Evolutionary conservation across 2,797 vertebrate species (phyloP), one percentile per base, ranked within the genome.

Genomic region (Lutjanus argentimaculatus): DNA sequence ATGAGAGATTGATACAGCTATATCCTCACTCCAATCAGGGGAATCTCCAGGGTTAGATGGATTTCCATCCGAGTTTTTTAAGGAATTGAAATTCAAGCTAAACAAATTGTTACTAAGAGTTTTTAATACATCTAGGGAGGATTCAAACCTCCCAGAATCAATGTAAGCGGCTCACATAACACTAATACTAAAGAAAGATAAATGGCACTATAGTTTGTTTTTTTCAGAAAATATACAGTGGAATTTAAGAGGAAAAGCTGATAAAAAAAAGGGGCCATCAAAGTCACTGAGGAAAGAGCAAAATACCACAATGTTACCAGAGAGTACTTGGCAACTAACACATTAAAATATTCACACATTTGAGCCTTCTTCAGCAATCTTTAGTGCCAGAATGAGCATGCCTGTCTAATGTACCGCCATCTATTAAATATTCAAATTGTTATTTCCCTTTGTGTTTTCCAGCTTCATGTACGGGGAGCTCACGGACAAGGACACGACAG

Each of bases 381-480:
- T 30, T 16, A 19, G 57, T 5, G 71, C 59, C 72, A 63, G 62
- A 79, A 71, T 2, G 17, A 61, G 82, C 53, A 25, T 22, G 75
- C 62, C 36, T 42, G 46, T 78, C 53, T 40, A 77, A 59, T 25
- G 2, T 46, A 4, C 56, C 22, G 15, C 43, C 68, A 59, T 58
- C 59, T 61, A 77, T 84, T 78, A 77, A 81, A 87, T 81, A 85
- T 87, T 83, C 1, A 75, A 59, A 25, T 55, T 42, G 17, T 68
- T 74, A 25, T 68, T 70, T 72, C 42, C 21, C 66, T 72, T 71
- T 85, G 56, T 92, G 84, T 90, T 89, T 96, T 93, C 19, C 95
- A 99, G 99, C 95, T 99, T 99, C 93, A 99, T 99, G 98, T 99
- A 98, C 12, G 99, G 99, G 72, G 99, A 99, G 94, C 96, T 99